Evolutionary conservation across 1,140 invertebrate genomes (phyloP), one percentile per base, ranked within the genome.

Genomic region (Brachionus plicatilis): DNA sequence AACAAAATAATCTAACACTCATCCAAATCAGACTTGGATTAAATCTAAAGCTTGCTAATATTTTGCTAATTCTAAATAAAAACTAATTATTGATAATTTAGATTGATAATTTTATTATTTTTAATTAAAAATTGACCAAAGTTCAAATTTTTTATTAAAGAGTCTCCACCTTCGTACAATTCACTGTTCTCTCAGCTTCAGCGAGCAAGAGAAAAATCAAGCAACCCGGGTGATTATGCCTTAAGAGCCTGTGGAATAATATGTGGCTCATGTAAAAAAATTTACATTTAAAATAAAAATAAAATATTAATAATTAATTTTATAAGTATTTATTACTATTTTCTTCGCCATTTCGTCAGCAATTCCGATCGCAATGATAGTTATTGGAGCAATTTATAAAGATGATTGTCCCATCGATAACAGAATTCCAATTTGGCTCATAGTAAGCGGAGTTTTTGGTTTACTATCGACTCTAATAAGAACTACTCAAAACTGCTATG

Each of bases 371-470:
- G 33, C 80, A 27, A 68, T 53, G 60, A 68, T 83, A 14, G 11
- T 50, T 17, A 83, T 83, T 17, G 80, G 80, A 24, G 80, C 56
- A 14, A 68, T 68, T 3, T 83, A 68, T 29, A 83, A 83, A 53
- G 37, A 83, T 33, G 14, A 83, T 27, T 83, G 80, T 45, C 29
- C 60, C 43, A 68, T 83, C n/a, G 45, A 83, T 29, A 24, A 29
- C 17, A 66, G 27, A 83, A 83, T 83, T 68, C 80, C 80, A 29
- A 83, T 83, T 72, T 83, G 80, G 80, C 45, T 83, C 27, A 83
- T 83, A 20, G 60, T 68, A 3, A 43, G 33, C 37, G 80, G 80
- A 47, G 24, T 47, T 7, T 65, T 82, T 65, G 53, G 79, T 5
- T 27, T 33, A 20, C 27, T 82, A 14, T 82, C 79, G 2, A 45